A percentile compares a stretch with the other conserved stretches of the same genome.
Conservation (phyloP, 2,797 vertebrate genomes). For the Neosalanx taihuensis region DNA sequence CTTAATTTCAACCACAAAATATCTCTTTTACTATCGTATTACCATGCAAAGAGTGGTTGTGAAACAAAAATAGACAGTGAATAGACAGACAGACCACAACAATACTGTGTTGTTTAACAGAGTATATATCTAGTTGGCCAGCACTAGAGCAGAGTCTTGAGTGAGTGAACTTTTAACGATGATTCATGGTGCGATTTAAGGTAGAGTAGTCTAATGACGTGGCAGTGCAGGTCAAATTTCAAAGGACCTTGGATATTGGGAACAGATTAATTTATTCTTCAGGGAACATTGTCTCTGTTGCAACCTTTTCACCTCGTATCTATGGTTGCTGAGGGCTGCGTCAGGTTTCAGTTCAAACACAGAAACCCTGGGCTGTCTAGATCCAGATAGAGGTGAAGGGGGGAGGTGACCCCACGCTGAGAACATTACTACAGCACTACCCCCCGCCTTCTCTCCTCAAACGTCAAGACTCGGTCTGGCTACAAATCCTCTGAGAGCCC, state of each 20-base stretch:
- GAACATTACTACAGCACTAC: not conserved
- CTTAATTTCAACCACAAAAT: no score
- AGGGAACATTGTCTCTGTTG: not conserved
- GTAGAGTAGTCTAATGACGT: not conserved
- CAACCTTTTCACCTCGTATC: not conserved
- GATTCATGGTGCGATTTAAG: not conserved
- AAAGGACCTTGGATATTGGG: not conserved
- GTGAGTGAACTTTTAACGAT: not conserved
- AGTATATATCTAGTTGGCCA: not conserved
- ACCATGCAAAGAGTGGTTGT: no score
- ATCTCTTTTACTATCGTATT: no score
- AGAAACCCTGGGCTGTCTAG: not conserved
- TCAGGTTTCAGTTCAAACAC: slow-evolving; percentile 1
- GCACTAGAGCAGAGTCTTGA: not conserved
- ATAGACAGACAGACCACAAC: no score
- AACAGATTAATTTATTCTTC: not conserved
- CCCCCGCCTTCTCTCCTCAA: not conserved
- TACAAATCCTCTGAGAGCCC: slow-evolving; percentile 6
- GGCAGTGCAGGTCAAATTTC: not conserved
- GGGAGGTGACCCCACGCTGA: not conserved
- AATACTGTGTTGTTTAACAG: no score
- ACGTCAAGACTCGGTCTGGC: not conserved
- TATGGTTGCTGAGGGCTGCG: not conserved
- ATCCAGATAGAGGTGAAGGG: no score
- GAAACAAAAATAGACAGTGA: no score